Base-by-base conservation (phyloP, 2,888 invertebrate species). In the Rhagium mordax region DNA sequence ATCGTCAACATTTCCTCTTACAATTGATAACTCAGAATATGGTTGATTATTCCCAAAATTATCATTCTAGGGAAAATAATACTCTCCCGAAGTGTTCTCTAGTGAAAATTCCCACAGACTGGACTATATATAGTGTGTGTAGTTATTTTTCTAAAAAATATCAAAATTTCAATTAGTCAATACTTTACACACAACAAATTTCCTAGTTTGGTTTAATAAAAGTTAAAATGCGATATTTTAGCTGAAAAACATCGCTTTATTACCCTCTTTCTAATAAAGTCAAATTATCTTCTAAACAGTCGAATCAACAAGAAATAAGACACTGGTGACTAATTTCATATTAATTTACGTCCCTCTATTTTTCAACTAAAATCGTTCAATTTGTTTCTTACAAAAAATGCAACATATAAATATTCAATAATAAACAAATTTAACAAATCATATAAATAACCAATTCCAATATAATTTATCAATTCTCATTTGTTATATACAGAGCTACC, bases 101-200 rank as follows among this genome's bases (percentile, higher is more conserved):
- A n/a, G n/a, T n/a, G n/a, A n/a, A n/a, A n/a, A n/a, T n/a, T n/a
- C n/a, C n/a, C n/a, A n/a, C n/a, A n/a, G n/a, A n/a, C n/a, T n/a
- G n/a, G n/a, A n/a, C n/a, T n/a, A n/a, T n/a, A n/a, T n/a, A n/a
- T 33, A 60, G 51, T 47, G 69, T 62, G 70, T 74, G 74, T 61
- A 62, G 72, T 71, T 67, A 74, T 70, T 49, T 61, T 20, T 66
- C 74, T 74, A 74, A 70, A 70, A 67, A 64, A 65, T 59, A 67
- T 57, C 47, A 65, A 55, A 48, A 61, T 61, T 18, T 61, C 61
- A 41, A 47, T 47, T 48, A 47, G 61, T 61, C 61, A 47, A n/a
- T 61, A 15, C 29, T 61, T 47, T 51, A 20, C 47, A 20, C 61
- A 61, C 27, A 13, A 47, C 15, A 20, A 61, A 18, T 29, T 29